Evolutionary conservation across 1,140 invertebrate genomes (phyloP), one percentile per base, ranked within the genome.

Genomic region (Lordiphosa collinella): DNA sequence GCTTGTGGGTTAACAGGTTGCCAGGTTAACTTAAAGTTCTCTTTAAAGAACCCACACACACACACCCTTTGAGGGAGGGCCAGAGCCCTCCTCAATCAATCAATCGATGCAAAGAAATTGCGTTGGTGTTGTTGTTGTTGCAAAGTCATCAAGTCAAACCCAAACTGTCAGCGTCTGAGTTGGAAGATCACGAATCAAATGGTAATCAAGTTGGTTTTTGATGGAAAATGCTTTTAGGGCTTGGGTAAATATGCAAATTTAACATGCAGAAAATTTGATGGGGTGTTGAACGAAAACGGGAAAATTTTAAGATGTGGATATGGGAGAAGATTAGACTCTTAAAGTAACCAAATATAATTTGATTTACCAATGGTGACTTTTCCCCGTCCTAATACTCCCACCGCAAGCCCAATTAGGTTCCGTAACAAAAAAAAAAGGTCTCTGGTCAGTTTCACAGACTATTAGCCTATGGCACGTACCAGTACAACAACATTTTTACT

Each of bases 151-250:
- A 70, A 69, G 75, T 79, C 75, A 70, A 52, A 40, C 38, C 13
- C 47, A 34, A 44, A 67, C 74, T 73, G 75, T 74, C 75, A 78
- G 62, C 64, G 18, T 61, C 64, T 66, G 52, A 59, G 57, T 59
- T 69, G 50, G 37, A 66, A 79, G 65, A 66, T 80, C 75, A 79
- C 64, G 69, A 79, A 79, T 80, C 75, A 70, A 80, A 80, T 73
- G 69, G 60, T 57, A 80, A 80, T 79, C 74, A 65, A 80, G 67
- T 62, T 53, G 75, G 37, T 29, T 35, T 44, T 29, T 43, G 10
- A 22, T 55, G 52, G 32, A 34, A 38, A 79, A 80, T 62, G 75
- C 75, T 62, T 74, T 70, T 69, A 49, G 59, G 58, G 29, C 34
- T 44, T 56, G 44, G 3, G 13, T 63, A 32, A 37, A 65, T 64